Evolutionary conservation across 1,140 invertebrate genomes (phyloP), one percentile per base, ranked within the genome.

Genomic region (Cotesia chilonis): DNA sequence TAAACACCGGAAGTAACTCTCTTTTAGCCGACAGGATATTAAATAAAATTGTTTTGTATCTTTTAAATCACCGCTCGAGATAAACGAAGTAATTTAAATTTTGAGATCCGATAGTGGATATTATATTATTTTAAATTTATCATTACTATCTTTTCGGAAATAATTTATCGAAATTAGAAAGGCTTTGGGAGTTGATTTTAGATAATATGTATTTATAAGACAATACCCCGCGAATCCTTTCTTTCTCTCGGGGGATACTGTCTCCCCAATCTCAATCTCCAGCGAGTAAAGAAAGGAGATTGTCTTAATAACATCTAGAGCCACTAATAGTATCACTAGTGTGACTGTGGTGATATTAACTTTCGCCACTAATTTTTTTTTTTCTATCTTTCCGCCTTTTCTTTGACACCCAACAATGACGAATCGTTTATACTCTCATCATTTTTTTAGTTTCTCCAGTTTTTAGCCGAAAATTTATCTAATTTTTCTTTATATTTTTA

Each of bases 141-240:
- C 41, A 47, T 47, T 0, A 10, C 6, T 47, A 6, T 47, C 41
- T 28, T 59, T 10, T 59, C 6, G 41, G 6, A 47, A 47, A 47
- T 47, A 9, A 47, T 47, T 47, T 47, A 47, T 47, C 10, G 7
- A 1, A 10, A 47, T 47, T 47, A 47, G 41, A 47, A 47, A 47
- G 41, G 41, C 41, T 47, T 47, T 47, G 41, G 41, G 41, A 38
- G 47, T 64, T 38, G 61, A 64, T 64, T 12, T 66, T n/a, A 35
- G 66, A 68, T 68, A 63, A 28, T 28, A 28, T 28, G 28, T 12
- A 17, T 57, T 4, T 9, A 9, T 9, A 20, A 20, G 35, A 68
- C 66, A 68, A 68, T 68, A 63, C 52, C 38, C 64, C 64, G 41
- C 35, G 17, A 36, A 59, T 72, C 70, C 65, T 67, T 59, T 72